These are phyloP conservation scores for Eidolon dupreanum DNA, from an alignment of 2,797 vertebrate species.

Conservation along the genomic window DNA sequence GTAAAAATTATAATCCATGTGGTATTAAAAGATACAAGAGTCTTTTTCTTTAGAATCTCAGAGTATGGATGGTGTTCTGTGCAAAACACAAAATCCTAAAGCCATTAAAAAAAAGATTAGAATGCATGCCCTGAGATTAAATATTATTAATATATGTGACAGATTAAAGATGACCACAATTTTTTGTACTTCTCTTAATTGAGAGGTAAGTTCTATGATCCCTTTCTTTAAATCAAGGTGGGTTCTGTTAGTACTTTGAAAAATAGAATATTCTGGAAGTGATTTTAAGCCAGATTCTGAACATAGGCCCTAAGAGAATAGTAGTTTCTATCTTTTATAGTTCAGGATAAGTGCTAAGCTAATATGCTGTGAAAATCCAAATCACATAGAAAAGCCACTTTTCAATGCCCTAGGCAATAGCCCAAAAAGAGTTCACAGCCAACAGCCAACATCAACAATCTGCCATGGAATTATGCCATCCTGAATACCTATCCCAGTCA, in stretches of 20 bases:
- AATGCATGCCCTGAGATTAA: not conserved
- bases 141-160: not conserved
- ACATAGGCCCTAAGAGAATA: not conserved
- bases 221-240: not conserved
- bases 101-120: not conserved
- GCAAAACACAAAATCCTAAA: not conserved
- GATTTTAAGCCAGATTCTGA: not conserved
- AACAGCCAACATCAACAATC: not conserved
- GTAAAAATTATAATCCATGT: not conserved
- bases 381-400: not conserved
- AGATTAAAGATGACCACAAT: not conserved
- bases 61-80: not conserved
- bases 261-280: not conserved
- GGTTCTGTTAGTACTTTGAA: not conserved
- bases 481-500: not conserved
- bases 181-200: not conserved
- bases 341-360: not conserved
- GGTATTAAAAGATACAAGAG: not conserved
- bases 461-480: not conserved
- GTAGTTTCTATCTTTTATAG: not conserved
- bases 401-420: not conserved
- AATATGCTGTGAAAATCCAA: not conserved
- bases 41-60: not conserved
- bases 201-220: not conserved
- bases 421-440: not conserved